phyloP scores from a whole-genome alignment of 64 coral and sea anemone genomes.

The Stichodactyla helianthus region DNA sequence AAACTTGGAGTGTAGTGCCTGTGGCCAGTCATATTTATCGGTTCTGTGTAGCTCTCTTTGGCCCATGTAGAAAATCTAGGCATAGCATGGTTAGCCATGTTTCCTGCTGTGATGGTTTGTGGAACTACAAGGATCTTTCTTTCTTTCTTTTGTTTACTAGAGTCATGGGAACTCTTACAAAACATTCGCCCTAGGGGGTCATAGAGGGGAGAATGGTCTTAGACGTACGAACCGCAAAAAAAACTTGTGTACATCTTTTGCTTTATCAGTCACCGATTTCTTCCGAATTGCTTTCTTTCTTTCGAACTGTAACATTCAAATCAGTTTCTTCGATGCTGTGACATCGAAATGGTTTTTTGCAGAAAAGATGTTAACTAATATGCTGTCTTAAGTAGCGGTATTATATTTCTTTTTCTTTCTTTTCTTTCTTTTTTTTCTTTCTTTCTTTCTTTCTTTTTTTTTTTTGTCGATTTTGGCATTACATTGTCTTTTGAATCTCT shows the following conservation, averaged over 20 bases:
- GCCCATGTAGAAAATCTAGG: constrained; percentile 68
- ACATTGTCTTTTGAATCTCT: too few relatives aligned
- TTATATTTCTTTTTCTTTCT: too few relatives aligned
- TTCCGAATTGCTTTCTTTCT: too few relatives aligned
- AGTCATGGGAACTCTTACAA: constrained; percentile 10
- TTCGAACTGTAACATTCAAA: background rate
- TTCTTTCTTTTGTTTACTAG: background rate
- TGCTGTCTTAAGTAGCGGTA: too few relatives aligned
- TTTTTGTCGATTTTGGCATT: background rate
- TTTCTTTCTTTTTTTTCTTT: too few relatives aligned
- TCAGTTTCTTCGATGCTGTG: background rate
- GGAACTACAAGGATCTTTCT: background rate
- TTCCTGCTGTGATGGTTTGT: background rate
- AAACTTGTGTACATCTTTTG: too few relatives aligned
- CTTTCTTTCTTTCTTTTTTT: too few relatives aligned
- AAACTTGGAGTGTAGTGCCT: constrained; percentile 73
- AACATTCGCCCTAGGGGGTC: background rate
- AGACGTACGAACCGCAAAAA: too few relatives aligned
- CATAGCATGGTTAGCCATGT: constrained; percentile 43
- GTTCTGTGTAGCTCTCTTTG: constrained; percentile 74
- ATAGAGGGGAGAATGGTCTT: background rate
- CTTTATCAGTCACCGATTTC: too few relatives aligned
- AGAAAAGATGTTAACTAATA: too few relatives aligned
- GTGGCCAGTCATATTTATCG: constrained; percentile 63
- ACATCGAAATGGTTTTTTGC: background rate